Evolutionary conservation across 2,797 vertebrate species (phyloP).

Genomic region (Pangasius djambal): DNA sequence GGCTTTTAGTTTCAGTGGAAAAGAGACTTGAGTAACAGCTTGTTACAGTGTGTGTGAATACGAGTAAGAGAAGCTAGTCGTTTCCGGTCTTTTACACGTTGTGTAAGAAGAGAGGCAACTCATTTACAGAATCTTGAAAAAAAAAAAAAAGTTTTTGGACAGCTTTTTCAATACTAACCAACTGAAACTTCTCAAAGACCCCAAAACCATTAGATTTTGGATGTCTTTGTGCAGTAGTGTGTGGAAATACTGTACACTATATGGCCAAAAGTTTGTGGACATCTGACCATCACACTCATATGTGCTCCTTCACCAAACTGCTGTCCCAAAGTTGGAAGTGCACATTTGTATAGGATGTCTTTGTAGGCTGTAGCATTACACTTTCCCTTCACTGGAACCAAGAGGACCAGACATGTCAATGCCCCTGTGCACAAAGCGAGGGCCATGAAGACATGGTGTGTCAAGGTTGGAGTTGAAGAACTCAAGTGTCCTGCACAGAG

Average conservation of each 20-base stretch:
- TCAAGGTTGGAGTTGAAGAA: not conserved
- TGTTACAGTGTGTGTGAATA: not conserved
- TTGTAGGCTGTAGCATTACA: not conserved
- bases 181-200: not conserved
- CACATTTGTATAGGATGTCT: not conserved
- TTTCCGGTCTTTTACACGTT: not conserved
- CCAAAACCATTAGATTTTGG: not conserved
- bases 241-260: not conserved
- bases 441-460: too few relatives aligned
- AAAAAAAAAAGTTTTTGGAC: constrained; percentile 50
- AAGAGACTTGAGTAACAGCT: not conserved
- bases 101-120: not conserved
- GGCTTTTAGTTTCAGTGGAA: not conserved
- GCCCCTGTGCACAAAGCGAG: not conserved
- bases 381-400: not conserved
- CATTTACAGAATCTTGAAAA: constrained; percentile 51
- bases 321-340: not conserved
- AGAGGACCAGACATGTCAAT: not conserved
- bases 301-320: not conserved
- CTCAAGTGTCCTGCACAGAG: not conserved
- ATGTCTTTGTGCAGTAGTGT: not conserved
- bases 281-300: not conserved
- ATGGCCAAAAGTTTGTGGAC: not conserved
- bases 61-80: too few relatives aligned
- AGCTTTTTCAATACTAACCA: constrained; percentile 41